phyloP scores from a whole-genome alignment of 2,888 invertebrate species.

The Pimpla rufipes region DNA sequence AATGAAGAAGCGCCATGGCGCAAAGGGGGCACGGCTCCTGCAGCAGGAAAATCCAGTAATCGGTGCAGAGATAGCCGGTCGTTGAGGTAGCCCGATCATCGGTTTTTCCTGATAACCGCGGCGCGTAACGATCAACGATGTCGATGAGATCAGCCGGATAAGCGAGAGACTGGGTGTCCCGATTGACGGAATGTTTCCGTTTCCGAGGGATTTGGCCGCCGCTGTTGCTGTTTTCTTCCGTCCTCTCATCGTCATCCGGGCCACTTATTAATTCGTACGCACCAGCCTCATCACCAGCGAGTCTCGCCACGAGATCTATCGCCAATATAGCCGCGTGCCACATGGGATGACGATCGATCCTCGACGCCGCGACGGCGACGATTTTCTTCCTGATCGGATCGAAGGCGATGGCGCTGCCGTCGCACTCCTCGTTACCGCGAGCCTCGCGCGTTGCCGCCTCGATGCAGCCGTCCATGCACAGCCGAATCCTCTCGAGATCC shows the following conservation, averaged over 20 bases:
- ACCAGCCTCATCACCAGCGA: conserved; percentile 90
- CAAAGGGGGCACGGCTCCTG: conserved; percentile 98
- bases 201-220: conserved; percentile 20
- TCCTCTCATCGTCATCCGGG: conserved; percentile 30
- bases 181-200: conserved; percentile 16
- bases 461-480: conserved; percentile 88
- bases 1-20: conserved; percentile 97
- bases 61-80: conserved; percentile 93
- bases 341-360: conserved; percentile 88
- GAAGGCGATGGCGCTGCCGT: conserved; percentile 89
- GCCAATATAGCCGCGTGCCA: conserved; percentile 95
- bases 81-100: too few species aligned
- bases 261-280: conserved; percentile 87
- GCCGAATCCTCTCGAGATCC: conserved; percentile 87
- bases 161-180: conserved; percentile 7
- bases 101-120: not conserved
- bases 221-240: conserved; percentile 58
- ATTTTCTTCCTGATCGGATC: conserved; percentile 88
- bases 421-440: conserved; percentile 78
- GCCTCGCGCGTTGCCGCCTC: conserved; percentile 85
- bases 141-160: conserved; percentile 46
- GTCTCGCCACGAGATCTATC: conserved; percentile 93
- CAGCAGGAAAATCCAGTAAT: conserved; percentile 93
- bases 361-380: conserved; percentile 89
- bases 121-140: not conserved